Evolutionary conservation across 2,888 invertebrate species (phyloP), one percentile per base, ranked within the genome.

Genomic region (Tortrix viridana): DNA sequence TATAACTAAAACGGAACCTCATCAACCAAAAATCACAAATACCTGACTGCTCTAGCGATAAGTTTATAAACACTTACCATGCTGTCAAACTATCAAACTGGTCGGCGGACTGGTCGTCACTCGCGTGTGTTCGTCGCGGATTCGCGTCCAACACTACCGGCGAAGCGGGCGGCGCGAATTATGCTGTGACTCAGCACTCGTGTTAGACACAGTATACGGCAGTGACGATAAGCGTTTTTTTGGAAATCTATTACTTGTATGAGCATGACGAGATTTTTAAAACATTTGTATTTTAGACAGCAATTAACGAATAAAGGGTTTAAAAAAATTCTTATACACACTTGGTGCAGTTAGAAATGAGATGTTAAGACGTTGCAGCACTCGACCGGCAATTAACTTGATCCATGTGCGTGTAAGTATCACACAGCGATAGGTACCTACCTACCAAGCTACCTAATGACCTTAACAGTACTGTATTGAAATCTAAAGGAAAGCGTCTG

Each of bases 1-100:
- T 16, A 41, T 41, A 6, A 44, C 44, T 19, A 19, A 19, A 44
- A 16, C 26, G 6, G 16, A 53, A 32, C n/a, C 20, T 20, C 20
- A 20, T 53, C 26, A 41, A 53, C 44, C 32, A 32, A 32, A 32
- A 32, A 32, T 32, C 32, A 32, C 32, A 4, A 32, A 26, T 14
- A 32, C 26, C 14, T 44, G 26, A 44, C 41, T 23, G 38, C 48
- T 43, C 50, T 23, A 56, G 37, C 58, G 44, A 49, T 37, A 46
- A 74, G 74, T 78, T 79, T 75, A 77, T 71, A 80, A 81, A 81
- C 80, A 81, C 79, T 80, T 67, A 80, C 80, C 80, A 80, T 73
- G 46, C 37, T 75, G 58, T 67, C 65, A 65, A 65, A 68, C 52
- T 23, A 46, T 66, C 62, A 44, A 50, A 56, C 37, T 46, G 62